Evolutionary conservation across 2,797 vertebrate species (phyloP), one percentile per base, ranked within the genome.

Genomic region (Ara ararauna): DNA sequence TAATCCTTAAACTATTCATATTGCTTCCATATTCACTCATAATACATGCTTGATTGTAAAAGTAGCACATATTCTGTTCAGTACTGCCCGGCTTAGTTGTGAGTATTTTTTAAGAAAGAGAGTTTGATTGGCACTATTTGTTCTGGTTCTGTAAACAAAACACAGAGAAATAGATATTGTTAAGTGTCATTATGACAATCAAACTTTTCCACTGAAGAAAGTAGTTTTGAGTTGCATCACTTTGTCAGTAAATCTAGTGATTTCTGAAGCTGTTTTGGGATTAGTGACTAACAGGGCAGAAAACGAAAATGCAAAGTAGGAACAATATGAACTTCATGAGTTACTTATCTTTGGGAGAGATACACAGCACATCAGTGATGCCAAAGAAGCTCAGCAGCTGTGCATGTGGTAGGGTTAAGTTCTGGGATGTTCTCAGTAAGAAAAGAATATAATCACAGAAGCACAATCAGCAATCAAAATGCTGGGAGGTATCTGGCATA

Each of bases 191-290:
- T 89, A 80, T 1, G 18, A 62, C 74, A 94, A 86, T 90, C 73
- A 92, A 38, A 88, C 45, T 80, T 66, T 90, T 73, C 60, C n/a
- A 9, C 20, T 74, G 61, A 86, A 91, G 65, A 78, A 80, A 93
- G 48, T 66, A 68, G 47, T 32, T 80, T 65, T 68, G 27, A 58
- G 32, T 79, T 70, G 23, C 58, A 56, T 85, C 67, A 40, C 36
- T 84, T 84, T 58, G 26, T 45, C 53, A 85, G 88, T 89, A 93
- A 85, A 94, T 87, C 48, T 73, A 71, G 79, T 64, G 66, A 92
- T 87, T 96, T 93, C 68, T 91, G 75, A 91, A 88, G 73, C 91
- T 90, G 79, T 87, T 95, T 79, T 91, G 62, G 82, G 66, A 95
- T 85, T 62, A 58, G 72, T 94, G 89, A 89, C 89, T 91, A 94